Evolutionary conservation across 2,797 vertebrate species (phyloP), one percentile per base, ranked within the genome.

Genomic region (Danio jaintianensis): DNA sequence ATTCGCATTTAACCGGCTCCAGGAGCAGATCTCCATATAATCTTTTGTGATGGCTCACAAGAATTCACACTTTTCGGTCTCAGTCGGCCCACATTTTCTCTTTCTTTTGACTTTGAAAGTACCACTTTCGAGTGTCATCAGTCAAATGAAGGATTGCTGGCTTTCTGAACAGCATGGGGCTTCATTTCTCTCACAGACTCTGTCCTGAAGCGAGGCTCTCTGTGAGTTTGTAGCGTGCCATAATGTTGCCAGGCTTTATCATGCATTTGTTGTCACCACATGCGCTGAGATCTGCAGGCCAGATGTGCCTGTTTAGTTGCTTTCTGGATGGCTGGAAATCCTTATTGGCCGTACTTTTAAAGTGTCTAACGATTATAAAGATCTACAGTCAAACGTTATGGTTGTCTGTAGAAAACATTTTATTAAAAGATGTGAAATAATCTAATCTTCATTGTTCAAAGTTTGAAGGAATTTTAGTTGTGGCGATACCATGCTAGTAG

Each of bases 251-350:
- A 70, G 76, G 52, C 63, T 76, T 80, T 78, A 80, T 78, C 78
- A 74, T 52, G 75, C 69, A 75, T 61, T 22, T 63, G 38, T 45
- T 62, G 48, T 79, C 68, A 79, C 61, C 52, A 82, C 61, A 68
- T 69, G 55, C 1, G 7, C 53, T 78, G 42, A 85, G 59, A 84
- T 86, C 83, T 88, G 87, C 52, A 16, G 42, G 48, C 85, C 87
- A 87, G 84, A 88, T 88, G 85, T 85, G 72, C 62, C 76, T 29
- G 59, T 83, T 85, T 79, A 74, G 16, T 82, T 70, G 63, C 22
- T 29, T 52, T 38, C 55, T 71, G 64, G 64, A 64, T 85, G 75
- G n/a, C 69, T 47, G 47, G 52, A 48, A 79, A 71, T 29, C 7
- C 67, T 80, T 77, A 80, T 38, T 55, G 45, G 43, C 55, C n/a